These are phyloP conservation scores for Mobula birostris DNA, from an alignment of 2,113 vertebrate species.

Conservation along the genomic window DNA sequence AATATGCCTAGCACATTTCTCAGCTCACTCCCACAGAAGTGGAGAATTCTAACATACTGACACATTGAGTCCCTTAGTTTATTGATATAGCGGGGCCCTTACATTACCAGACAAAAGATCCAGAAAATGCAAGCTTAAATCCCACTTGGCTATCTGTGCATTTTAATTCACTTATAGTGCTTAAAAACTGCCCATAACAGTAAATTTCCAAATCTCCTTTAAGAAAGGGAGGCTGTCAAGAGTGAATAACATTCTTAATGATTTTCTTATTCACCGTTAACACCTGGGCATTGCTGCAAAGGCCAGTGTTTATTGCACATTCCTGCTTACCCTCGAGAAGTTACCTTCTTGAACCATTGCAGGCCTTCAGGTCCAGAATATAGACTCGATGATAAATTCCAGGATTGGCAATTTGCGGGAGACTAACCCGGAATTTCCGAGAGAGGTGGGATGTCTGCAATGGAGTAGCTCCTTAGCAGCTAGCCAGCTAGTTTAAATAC, in stretches of 20 bases:
- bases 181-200: neutral
- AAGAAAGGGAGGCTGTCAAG: neutral
- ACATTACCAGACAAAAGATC: neutral
- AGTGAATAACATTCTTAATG: neutral
- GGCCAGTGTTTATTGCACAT: neutral
- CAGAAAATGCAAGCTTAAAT: neutral
- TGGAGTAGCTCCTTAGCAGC: too few relatives aligned
- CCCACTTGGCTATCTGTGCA: neutral
- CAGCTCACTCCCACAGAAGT: neutral
- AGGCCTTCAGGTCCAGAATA: neutral
- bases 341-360: neutral
- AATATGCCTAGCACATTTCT: neutral
- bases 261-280: too few relatives aligned
- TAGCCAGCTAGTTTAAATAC: too few relatives aligned
- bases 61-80: neutral
- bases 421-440: too few relatives aligned
- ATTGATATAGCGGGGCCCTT: neutral
- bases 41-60: neutral
- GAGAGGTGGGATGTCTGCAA: too few relatives aligned
- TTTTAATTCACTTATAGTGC: neutral
- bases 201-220: neutral
- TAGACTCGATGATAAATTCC: neutral
- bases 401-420: neutral
- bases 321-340: neutral
- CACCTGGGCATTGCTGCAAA: neutral